Evolutionary conservation across 2,888 invertebrate genomes (phyloP), one percentile per base, ranked within the genome.

Genomic region (Patella ulyssiponensis): DNA sequence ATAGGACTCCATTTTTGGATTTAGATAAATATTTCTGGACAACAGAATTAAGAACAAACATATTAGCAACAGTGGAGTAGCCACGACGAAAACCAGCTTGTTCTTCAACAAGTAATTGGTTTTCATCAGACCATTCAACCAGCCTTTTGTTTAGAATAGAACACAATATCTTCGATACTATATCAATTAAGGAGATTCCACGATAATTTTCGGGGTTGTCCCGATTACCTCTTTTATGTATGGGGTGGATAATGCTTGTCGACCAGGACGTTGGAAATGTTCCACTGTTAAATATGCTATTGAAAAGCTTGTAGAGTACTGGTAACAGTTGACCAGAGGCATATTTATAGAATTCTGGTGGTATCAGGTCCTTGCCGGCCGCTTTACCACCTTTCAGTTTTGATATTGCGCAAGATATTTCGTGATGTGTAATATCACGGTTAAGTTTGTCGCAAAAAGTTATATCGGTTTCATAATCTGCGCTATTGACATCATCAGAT

Each of bases 61-160:
- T 53, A 70, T 77, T 73, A 33, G 56, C 77, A 27, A 73, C 69
- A 5, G 69, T 69, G 2, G 77, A 77, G 33, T 77, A 77, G 3
- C 73, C 77, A 20, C 58, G 20, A 17, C 77, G 73, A 53, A 77
- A 77, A 7, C 77, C 77, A 17, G 27, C 77, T 20, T 77, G 74
- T 69, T 73, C 51, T 70, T 77, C 77, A 51, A 70, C 73, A 70
- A 77, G 64, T 12, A 73, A 27, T 23, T 69, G 70, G 51, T 77
- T 14, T 69, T 77, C 54, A 12, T 74, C 69, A 15, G 73, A 73
- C 77, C 73, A 77, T 14, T 4, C 27, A 75, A 52, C 53, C 53
- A 75, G 64, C 33, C 75, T 75, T 23, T 17, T 17, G 69, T 27
- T 75, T 20, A 75, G 51, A 12, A 75, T 52, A 7, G 58, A 11